Base-by-base conservation (phyloP, 2,113 vertebrate species). In the Ariopsis seemanni region DNA sequence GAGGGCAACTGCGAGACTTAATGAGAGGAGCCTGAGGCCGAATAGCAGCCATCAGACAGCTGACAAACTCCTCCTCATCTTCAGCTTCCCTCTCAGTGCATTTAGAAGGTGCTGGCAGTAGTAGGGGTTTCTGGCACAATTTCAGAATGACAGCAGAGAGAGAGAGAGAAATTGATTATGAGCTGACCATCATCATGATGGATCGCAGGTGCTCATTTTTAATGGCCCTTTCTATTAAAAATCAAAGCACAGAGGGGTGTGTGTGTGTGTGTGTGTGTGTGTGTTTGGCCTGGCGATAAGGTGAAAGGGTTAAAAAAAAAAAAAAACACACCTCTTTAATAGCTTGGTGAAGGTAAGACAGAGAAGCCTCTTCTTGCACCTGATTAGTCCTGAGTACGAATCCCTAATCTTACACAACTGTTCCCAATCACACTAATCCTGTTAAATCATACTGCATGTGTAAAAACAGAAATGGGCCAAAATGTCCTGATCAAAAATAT, bases 21-120 rank as follows among this genome's bases (percentile, higher is more conserved):
- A 62, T 62, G 72, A 85, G 84, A 50, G 71, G 9, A 62, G 55
- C 71, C 50, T 48, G 55, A 85, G 84, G 84, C 72, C 30, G 57
- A 50, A 75, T 42, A 85, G 25, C 69, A 85, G 71, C 71, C 53
- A 85, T 62, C 55, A 62, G 57, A 77, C 42, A 85, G 84, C 84
- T 85, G 72, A 85, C 77, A 85, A 75, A 84, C 34, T 83, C 55
- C 58, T 77, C 86, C 57, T 75, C 83, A 85, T 85, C 67, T 52
- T 25, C 67, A 65, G 42, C 69, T 20, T 84, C 65, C 34, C 65
- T 72, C 67, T 83, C 83, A 65, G 55, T 62, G 75, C 80, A 22
- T 62, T 69, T 65, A 71, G 65, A 53, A 74, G n/a, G 52, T 57
- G 65, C 77, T 80, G 77, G 50, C 77, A 79, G 77, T 18, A 79